These are phyloP conservation scores for Ammospiza caudacuta DNA, from an alignment of 2,113 vertebrate species.

Conservation along the genomic window DNA sequence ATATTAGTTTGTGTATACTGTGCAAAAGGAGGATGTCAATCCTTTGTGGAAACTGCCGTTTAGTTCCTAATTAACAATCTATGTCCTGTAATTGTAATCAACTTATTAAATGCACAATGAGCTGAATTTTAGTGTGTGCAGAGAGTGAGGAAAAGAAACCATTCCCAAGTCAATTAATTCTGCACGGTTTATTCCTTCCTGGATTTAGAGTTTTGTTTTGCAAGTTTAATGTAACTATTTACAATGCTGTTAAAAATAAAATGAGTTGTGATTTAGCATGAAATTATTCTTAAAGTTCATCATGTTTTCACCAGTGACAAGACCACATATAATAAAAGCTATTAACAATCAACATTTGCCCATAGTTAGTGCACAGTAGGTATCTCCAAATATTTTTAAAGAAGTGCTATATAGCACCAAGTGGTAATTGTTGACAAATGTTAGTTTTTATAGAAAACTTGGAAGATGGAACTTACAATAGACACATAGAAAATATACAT, in stretches of 20 bases:
- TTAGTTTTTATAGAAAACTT: not conserved
- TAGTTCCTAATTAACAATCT: not conserved
- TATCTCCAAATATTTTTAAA: slow-evolving; percentile 27
- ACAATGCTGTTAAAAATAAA: slow-evolving; percentile 13
- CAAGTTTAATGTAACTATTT: not conserved
- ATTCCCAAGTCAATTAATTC: not conserved
- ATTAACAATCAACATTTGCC: slow-evolving; percentile 13
- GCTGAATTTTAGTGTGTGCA: not conserved
- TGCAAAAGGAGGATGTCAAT: not conserved
- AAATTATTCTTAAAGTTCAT: slow-evolving; percentile 20
- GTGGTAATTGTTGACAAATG: slow-evolving; percentile 30
- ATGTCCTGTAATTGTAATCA: not conserved
- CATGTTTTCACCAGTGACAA: not conserved
- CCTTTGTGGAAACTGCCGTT: not conserved
- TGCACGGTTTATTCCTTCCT: not conserved
- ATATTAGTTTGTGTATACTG: not conserved
- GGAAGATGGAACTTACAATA: not conserved
- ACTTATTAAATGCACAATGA: not conserved
- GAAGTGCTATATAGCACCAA: not conserved
- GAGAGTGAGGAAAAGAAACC: not conserved
- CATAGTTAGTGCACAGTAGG: slow-evolving; percentile 13
- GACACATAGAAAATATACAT: not conserved
- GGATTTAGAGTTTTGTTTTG: slow-evolving; percentile 1
- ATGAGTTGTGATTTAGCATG: not conserved
- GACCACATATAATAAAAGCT: not conserved